Evolutionary conservation across 2,797 vertebrate species (phyloP).

Genomic region (Tenualosa thibaudeaui): DNA sequence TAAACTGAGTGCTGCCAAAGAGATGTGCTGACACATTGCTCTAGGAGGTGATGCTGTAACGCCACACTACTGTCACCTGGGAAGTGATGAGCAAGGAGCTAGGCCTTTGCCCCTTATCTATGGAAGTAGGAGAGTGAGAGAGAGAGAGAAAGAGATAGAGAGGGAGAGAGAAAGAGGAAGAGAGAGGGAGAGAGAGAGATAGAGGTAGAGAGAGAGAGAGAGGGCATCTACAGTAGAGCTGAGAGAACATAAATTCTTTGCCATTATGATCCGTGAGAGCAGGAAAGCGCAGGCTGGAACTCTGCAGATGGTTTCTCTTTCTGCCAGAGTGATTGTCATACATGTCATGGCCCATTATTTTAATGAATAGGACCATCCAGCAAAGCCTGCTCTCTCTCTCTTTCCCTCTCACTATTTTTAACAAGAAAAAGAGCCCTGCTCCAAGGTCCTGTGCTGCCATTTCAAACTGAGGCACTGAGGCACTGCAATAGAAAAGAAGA

Average conservation of each 20-base stretch:
- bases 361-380: conserved; percentile 47
- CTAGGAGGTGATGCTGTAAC: neutral
- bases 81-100: neutral
- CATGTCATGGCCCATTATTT: conserved; percentile 43
- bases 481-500: neutral
- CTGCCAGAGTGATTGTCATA: conserved; percentile 28
- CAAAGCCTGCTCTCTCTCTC: conserved; percentile 42
- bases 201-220: conserved; percentile 34
- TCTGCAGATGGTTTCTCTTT: conserved; percentile 38
- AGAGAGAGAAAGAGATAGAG: neutral
- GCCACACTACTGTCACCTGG: neutral
- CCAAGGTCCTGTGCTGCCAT: conserved; percentile 24
- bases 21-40: neutral
- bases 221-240: neutral
- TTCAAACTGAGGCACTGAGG: conserved; percentile 35
- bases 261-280: neutral
- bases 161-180: neutral
- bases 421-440: conserved; percentile 30
- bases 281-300: neutral
- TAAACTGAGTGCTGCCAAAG: neutral
- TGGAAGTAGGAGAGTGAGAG: conserved; percentile 19
- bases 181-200: conserved; percentile 21
- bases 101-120: neutral
- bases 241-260: neutral
- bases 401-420: neutral